Base-by-base conservation (phyloP, 2,113 vertebrate species). In the Cochlearius cochlearius region DNA sequence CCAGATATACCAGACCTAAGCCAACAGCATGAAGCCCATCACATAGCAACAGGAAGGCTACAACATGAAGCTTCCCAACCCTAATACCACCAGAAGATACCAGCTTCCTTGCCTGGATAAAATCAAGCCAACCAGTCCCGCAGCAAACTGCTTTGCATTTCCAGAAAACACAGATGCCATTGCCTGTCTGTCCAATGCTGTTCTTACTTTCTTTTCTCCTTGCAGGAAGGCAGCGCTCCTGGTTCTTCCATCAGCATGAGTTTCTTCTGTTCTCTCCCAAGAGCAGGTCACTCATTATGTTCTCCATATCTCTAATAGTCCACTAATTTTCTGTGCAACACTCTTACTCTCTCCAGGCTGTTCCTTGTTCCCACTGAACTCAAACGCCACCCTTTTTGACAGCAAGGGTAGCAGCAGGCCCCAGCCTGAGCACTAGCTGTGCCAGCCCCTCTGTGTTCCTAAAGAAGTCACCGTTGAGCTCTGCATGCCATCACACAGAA, bases 141-240 rank as follows among this genome's bases (percentile, higher is more conserved):
- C n/a, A 63, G 82, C 41, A 94, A 94, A 76, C 39, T 71, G 52
- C 25, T 75, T 90, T 10, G 1, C 26, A 22, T 55, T 13, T 74
- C 72, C 53, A 74, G 49, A 75, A 94, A 77, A 55, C 22, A 71
- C 10, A 41, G 32, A 12, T 58, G 38, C 29, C 27, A 11, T 21
- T 66, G 16, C 22, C 50, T 68, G 26, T 47, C 58, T 69, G 36
- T 26, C 45, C 9, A 3, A 9, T 41, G 8, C 8, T 52, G 23
- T 49, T 72, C 67, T 59, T 55, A 23, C 19, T 69, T 20, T 55
- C 41, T 84, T 64, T 84, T 43, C 25, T 58, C 23, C 62, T 50
- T 0, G 0, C 0, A 0, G 11, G 16, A 15, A 63, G 19, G 77
- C 32, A 76, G n/a, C 1, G 0, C 11, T 76, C 32, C 49, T 59